Percentiles rank a stretch among this genome's conserved stretches.
Evolutionary conservation across 1,140 invertebrate species (phyloP).

Genomic region (Xylocopa sonorina): DNA sequence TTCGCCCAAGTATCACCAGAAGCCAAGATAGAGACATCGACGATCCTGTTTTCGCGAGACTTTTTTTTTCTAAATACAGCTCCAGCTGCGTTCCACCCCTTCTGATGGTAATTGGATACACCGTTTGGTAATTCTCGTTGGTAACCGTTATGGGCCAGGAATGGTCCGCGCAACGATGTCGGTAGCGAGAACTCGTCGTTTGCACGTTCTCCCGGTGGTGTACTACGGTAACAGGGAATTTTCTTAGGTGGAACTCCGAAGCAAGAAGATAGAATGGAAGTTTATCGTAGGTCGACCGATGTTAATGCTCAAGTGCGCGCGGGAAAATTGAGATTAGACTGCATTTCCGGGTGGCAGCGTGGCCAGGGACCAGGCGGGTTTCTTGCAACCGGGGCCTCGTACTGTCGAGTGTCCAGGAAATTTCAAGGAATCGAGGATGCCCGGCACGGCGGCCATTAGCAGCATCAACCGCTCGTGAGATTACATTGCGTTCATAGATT

Average conservation of each 20-base stretch:
- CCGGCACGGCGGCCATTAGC: constrained; percentile 49
- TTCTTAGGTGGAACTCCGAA: neutral
- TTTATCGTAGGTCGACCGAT: constrained; percentile 38
- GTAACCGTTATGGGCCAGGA: neutral
- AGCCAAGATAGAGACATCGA: neutral
- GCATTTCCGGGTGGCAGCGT: neutral
- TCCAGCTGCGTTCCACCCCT: too few species aligned
- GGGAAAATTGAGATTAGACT: constrained; percentile 38
- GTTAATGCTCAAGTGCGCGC: constrained; percentile 10
- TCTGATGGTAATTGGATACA: too few species aligned
- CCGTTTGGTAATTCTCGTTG: neutral
- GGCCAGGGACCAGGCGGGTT: neutral
- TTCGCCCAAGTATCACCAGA: neutral
- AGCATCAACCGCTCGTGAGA: constrained; percentile 59
- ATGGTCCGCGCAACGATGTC: neutral
- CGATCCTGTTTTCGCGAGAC: too few species aligned
- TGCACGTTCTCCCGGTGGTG: neutral
- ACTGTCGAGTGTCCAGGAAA: constrained; percentile 42
- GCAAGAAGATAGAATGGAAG: neutral
- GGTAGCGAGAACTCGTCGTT: neutral
- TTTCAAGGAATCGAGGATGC: constrained; percentile 56
- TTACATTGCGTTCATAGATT: constrained; percentile 37
- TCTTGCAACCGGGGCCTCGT: constrained; percentile 17
- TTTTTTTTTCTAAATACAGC: too few species aligned
- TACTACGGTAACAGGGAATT: neutral